Conservation (phyloP, 2,797 vertebrate genomes). For the Falco berigora region DNA sequence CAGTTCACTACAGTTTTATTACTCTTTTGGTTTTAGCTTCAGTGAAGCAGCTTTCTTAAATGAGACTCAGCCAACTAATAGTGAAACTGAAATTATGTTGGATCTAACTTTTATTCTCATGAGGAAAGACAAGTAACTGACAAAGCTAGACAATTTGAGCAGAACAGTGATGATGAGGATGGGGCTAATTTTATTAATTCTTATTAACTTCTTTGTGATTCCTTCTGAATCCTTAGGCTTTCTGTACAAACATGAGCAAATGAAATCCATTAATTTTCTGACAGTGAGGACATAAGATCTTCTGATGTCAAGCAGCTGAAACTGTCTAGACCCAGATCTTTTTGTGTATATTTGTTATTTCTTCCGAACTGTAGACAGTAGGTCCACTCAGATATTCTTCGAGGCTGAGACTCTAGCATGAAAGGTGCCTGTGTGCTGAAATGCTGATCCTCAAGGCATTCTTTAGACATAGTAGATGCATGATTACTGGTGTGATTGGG, state of each 20-base stretch:
- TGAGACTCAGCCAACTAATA: neutral
- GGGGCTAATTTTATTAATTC: neutral
- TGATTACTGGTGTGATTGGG: neutral
- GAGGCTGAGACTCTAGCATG: neutral
- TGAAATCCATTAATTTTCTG: neutral
- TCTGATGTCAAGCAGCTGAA: neutral
- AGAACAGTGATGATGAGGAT: neutral
- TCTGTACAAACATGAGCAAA: neutral
- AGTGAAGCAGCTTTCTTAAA: neutral
- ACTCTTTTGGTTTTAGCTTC: neutral
- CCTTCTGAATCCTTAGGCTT: neutral
- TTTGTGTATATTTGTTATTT: neutral
- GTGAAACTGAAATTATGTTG: neutral
- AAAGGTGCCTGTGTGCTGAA: neutral
- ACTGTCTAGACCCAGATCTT: neutral
- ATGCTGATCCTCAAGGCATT: neutral
- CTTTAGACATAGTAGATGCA: neutral
- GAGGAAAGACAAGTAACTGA: neutral
- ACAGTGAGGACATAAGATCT: neutral
- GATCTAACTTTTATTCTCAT: neutral
- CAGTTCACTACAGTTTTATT: neutral
- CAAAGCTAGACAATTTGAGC: neutral
- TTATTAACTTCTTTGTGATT: neutral
- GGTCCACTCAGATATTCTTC: neutral
- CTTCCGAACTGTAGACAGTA: neutral